These are phyloP conservation scores for Eilema depressum DNA, from an alignment of 2,888 invertebrate genomes.

Conservation along the genomic window DNA sequence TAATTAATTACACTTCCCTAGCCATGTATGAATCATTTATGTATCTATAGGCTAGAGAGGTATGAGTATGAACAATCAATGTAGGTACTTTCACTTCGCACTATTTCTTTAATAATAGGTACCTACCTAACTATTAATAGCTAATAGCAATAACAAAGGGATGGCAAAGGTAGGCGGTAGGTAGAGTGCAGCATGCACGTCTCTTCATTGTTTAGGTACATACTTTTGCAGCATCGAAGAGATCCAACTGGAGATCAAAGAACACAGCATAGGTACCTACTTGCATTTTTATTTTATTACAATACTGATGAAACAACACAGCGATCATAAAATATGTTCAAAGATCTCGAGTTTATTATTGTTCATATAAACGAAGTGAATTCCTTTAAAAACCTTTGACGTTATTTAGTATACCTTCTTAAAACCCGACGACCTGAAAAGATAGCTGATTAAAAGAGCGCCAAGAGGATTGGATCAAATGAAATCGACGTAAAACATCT, in stretches of 20 bases:
- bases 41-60: neutral
- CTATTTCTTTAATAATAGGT: conserved; percentile 30
- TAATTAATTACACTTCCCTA: conserved; percentile 16
- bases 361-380: conserved; percentile 39
- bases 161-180: conserved; percentile 12
- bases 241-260: conserved; percentile 68
- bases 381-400: neutral
- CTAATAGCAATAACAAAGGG: conserved; percentile 37
- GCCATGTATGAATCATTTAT: conserved; percentile 9
- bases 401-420: neutral
- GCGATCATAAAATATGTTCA: conserved; percentile 51
- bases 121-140: conserved; percentile 32
- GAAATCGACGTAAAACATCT: neutral
- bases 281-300: conserved; percentile 36
- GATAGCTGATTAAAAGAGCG: no score
- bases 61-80: no score
- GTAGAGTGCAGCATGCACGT: conserved; percentile 32
- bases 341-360: conserved; percentile 44
- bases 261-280: conserved; percentile 51
- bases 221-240: conserved; percentile 44
- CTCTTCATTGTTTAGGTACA: conserved; percentile 60
- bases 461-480: neutral
- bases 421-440: no score
- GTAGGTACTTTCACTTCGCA: conserved; percentile 18
- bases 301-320: conserved; percentile 68